Percentiles rank a stretch among this genome's conserved stretches.
Conservation (phyloP, 2,113 vertebrate species). For the Vulpes lagopus region DNA sequence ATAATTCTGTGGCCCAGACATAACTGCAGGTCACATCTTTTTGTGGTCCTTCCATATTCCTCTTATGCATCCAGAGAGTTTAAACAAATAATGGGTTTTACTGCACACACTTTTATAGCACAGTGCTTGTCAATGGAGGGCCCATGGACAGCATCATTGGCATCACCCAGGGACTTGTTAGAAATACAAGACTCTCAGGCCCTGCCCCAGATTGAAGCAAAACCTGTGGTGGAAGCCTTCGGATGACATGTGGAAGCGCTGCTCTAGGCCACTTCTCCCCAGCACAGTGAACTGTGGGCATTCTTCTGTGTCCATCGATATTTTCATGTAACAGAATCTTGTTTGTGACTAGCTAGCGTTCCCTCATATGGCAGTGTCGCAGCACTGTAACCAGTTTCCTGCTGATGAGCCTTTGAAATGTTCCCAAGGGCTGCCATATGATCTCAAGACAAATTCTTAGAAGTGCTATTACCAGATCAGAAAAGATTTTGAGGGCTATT, state of each 20-base stretch:
- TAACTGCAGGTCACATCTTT: not conserved
- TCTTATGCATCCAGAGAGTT: not conserved
- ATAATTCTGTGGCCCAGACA: not conserved
- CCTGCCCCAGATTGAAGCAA: not conserved
- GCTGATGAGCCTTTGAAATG: not conserved
- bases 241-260: not conserved
- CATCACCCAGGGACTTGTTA: not conserved
- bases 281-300: not conserved
- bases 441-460: not conserved
- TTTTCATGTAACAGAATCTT: not conserved
- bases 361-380: not conserved
- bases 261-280: fast-evolving
- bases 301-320: not conserved
- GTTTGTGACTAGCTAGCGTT: too few relatives aligned
- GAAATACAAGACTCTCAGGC: not conserved
- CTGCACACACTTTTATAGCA: not conserved
- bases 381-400: not conserved
- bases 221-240: fast-evolving
- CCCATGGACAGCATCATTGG: too few relatives aligned
- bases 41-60: not conserved
- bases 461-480: not conserved
- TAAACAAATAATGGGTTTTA: not conserved
- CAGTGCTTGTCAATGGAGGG: not conserved
- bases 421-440: not conserved
- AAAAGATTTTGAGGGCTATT: not conserved